Evolutionary conservation across 2,797 vertebrate genomes (phyloP).

Genomic region (Rhynchotus rufescens): DNA sequence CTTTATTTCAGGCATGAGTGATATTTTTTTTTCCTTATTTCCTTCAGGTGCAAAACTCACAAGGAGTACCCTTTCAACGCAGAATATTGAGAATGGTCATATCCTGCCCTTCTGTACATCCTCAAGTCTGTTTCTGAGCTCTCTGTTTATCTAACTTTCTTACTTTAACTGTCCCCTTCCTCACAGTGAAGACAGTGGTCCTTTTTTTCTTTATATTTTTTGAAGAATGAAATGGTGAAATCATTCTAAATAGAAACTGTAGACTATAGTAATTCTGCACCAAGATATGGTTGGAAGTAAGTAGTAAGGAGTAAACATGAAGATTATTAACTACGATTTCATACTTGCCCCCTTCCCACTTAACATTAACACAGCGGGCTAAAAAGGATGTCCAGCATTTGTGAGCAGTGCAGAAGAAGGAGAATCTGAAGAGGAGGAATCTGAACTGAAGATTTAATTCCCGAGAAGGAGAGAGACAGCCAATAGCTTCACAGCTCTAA

Average conservation of each 20-base stretch:
- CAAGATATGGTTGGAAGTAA: background rate
- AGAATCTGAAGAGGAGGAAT: background rate
- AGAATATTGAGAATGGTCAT: conserved; percentile 17
- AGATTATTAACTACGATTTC: background rate
- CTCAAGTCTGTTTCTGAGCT: background rate
- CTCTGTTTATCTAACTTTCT: background rate
- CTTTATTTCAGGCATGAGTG: background rate
- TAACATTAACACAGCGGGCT: background rate
- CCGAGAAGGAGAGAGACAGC: background rate
- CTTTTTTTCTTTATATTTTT: background rate
- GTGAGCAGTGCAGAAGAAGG: background rate
- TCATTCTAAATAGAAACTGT: background rate
- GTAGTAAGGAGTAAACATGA: background rate
- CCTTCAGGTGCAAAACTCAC: background rate
- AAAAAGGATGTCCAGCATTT: background rate
- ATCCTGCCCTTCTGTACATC: background rate
- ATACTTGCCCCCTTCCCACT: background rate
- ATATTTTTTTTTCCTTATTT: background rate
- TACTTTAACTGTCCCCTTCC: background rate
- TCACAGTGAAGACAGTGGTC: background rate
- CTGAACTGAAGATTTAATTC: background rate
- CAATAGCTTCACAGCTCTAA: background rate
- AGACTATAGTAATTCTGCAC: background rate
- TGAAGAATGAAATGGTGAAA: background rate
- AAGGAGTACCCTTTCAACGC: conserved; percentile 36